A percentile compares a stretch with the other conserved stretches of the same genome.
These are phyloP conservation scores for Pherbina coryleti DNA, from an alignment of 2,888 invertebrate genomes.

Conservation along the genomic window DNA sequence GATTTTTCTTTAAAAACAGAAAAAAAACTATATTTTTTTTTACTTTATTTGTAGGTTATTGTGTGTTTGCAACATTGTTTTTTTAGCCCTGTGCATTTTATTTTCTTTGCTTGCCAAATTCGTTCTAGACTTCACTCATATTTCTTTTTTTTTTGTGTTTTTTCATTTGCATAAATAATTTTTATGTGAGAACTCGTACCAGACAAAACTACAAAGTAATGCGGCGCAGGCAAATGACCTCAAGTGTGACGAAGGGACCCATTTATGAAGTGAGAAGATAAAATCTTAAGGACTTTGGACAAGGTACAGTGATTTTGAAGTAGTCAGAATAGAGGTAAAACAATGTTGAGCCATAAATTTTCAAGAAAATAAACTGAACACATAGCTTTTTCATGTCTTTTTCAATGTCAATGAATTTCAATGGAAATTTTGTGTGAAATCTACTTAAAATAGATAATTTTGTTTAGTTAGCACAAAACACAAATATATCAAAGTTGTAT, in stretches of 20 bases:
- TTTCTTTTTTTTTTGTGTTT: not conserved
- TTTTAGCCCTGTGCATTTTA: not conserved
- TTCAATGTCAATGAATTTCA: too few relatives aligned
- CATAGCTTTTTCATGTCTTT: too few relatives aligned
- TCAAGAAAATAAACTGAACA: too few relatives aligned
- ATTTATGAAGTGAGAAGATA: not conserved
- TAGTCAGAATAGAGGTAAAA: too few relatives aligned
- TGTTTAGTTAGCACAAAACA: too few relatives aligned
- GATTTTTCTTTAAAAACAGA: too few relatives aligned
- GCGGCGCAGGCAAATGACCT: slow-evolving; percentile 9
- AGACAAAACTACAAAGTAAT: not conserved
- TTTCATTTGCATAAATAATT: slow-evolving; percentile 20
- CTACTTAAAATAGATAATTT: too few relatives aligned
- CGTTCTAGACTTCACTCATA: not conserved
- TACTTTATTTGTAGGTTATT: not conserved
- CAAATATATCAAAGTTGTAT: too few relatives aligned
- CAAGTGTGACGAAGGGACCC: not conserved
- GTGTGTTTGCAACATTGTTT: not conserved
- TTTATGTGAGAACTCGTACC: not conserved
- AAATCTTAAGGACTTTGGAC: not conserved
- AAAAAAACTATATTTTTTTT: too few relatives aligned
- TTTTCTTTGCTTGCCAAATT: not conserved
- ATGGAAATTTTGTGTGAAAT: too few relatives aligned
- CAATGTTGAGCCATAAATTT: too few relatives aligned
- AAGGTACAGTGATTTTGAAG: not conserved